These are phyloP conservation scores for Chloroceryle aenea DNA, from an alignment of 2,113 vertebrate genomes.

Conservation along the genomic window DNA sequence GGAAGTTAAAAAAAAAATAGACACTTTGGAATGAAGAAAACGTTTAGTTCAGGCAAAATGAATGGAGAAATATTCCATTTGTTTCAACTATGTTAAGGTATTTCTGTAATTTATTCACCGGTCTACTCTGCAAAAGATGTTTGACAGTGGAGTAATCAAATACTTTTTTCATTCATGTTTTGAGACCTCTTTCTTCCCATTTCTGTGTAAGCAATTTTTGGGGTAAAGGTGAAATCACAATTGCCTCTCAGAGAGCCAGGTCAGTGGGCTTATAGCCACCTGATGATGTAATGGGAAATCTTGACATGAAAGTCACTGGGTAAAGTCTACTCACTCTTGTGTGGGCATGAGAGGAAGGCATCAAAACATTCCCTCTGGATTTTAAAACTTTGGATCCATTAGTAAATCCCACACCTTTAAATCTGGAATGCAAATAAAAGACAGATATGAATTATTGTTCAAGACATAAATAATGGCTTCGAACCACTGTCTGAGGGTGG, in stretches of 20 bases:
- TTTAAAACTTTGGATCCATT: neutral
- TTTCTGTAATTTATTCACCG: neutral
- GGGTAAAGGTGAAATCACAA: neutral
- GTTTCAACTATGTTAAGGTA: neutral
- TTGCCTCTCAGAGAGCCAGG: neutral
- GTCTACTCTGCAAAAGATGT: neutral
- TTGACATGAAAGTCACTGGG: neutral
- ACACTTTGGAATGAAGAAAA: neutral
- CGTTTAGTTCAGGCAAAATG: neutral
- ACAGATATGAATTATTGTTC: too few relatives aligned
- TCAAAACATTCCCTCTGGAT: neutral
- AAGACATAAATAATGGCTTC: accelerated
- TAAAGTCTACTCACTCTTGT: neutral
- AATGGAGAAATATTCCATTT: neutral
- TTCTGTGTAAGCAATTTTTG: neutral
- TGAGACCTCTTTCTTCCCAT: neutral
- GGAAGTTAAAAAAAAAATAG: neutral
- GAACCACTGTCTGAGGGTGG: neutral
- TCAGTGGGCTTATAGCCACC: neutral
- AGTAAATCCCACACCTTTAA: neutral
- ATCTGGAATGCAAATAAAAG: neutral
- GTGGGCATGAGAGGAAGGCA: neutral
- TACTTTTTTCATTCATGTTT: neutral
- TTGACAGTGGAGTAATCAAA: neutral
- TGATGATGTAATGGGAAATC: neutral